A percentile compares a stretch with the other conserved stretches of the same genome.
Evolutionary conservation across 2,888 invertebrate species (phyloP).

Genomic region (Cheilosia soror): DNA sequence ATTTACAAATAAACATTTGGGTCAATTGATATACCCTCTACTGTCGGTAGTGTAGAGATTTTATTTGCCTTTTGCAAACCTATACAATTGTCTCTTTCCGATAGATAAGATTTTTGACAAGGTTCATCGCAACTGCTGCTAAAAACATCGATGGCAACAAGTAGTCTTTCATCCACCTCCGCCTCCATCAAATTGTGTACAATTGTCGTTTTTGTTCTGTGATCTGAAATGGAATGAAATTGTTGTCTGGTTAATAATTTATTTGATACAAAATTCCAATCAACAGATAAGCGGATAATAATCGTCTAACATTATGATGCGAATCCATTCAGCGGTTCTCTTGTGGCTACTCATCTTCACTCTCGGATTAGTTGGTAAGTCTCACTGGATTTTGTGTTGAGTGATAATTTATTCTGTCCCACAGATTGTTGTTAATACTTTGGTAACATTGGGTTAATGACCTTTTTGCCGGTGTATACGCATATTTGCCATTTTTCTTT

Average conservation of each 20-base stretch:
- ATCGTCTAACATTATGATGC: conserved; percentile 14
- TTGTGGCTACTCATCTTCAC: conserved; percentile 25
- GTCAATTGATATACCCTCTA: background rate
- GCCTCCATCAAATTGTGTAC: background rate
- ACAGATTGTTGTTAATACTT: conserved; percentile 17
- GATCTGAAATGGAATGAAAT: conserved; percentile 17
- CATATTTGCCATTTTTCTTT: background rate
- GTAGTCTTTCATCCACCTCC: conserved; percentile 27
- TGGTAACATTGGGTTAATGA: conserved; percentile 29
- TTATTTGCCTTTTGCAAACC: background rate
- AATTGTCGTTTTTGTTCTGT: background rate
- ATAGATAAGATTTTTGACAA: conserved; percentile 46
- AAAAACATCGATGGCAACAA: conserved; percentile 54
- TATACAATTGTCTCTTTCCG: conserved; percentile 22
- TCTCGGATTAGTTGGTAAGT: conserved; percentile 43
- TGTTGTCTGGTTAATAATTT: conserved; percentile 10
- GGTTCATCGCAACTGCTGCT: background rate
- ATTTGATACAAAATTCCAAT: conserved; percentile 16
- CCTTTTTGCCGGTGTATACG: conserved; percentile 41
- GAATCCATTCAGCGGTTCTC: background rate
- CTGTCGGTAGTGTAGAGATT: conserved; percentile 56
- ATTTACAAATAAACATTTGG: no score
- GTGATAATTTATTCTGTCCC: conserved; percentile 15
- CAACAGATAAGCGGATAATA: background rate
- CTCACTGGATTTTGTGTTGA: background rate